These are phyloP conservation scores for Junco hyemalis DNA, from an alignment of 2,113 vertebrate species.

Conservation along the genomic window DNA sequence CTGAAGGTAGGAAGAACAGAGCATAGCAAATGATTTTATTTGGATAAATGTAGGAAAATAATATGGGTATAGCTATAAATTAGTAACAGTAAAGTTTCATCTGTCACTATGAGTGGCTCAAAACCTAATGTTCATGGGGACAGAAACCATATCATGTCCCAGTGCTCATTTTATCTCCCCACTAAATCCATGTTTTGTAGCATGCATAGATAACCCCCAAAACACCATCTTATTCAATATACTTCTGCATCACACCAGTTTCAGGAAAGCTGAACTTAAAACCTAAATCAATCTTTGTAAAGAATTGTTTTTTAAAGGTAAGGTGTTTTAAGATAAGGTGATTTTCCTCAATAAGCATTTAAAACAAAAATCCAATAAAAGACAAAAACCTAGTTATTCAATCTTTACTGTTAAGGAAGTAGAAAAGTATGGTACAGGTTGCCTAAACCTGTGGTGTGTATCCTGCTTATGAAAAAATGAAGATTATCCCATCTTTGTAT, in stretches of 20 bases:
- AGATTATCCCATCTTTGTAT: neutral
- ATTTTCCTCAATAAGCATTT: neutral
- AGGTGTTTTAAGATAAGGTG: neutral
- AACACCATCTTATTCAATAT: neutral
- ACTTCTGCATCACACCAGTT: neutral
- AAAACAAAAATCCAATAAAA: neutral
- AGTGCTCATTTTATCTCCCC: neutral
- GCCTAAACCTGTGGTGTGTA: neutral
- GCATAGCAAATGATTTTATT: neutral
- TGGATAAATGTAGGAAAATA: neutral
- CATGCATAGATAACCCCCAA: neutral
- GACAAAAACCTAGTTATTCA: neutral
- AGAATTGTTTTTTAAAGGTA: neutral
- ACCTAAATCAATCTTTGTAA: neutral
- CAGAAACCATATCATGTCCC: rapidly evolving
- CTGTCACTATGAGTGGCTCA: neutral
- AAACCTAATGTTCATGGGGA: rapidly evolving
- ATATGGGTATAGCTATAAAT: neutral
- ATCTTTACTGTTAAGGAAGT: neutral
- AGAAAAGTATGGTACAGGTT: neutral
- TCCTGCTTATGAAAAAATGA: neutral
- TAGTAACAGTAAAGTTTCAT: neutral
- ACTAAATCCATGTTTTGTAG: neutral
- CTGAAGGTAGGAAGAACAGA: neutral
- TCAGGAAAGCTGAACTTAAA: neutral